These are phyloP conservation scores for Reticulitermes speratus DNA, from an alignment of 1,140 invertebrate genomes.

Conservation along the genomic window DNA sequence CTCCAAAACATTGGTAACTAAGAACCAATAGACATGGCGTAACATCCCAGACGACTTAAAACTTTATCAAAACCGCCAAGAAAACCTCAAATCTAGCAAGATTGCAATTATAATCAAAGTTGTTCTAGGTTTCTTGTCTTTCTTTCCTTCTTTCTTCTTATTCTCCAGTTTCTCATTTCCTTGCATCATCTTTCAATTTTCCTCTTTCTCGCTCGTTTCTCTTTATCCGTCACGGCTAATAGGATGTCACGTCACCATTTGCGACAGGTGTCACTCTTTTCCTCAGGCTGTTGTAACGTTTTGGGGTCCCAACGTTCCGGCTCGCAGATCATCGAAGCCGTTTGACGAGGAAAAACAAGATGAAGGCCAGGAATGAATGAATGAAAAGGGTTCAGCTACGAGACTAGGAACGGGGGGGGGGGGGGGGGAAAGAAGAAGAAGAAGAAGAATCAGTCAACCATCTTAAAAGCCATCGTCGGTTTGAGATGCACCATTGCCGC, in stretches of 20 bases:
- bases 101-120: too few relatives aligned
- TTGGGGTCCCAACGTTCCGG: neutral
- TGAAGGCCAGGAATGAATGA: neutral
- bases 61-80: too few relatives aligned
- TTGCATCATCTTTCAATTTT: too few relatives aligned
- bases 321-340: neutral
- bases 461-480: constrained; percentile 18
- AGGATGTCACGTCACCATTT: neutral
- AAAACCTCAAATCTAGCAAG: too few relatives aligned
- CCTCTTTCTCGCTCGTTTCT: too few relatives aligned
- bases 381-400: neutral
- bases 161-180: too few relatives aligned
- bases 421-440: neutral
- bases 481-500: neutral
- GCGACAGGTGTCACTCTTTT: neutral
- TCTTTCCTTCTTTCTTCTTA: too few relatives aligned
- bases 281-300: neutral
- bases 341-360: neutral
- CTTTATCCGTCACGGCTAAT: too few relatives aligned
- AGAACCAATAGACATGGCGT: too few relatives aligned
- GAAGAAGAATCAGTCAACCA: neutral
- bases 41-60: too few relatives aligned
- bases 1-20: too few relatives aligned
- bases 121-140: too few relatives aligned
- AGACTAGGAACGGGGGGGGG: neutral